A percentile compares a stretch with the other conserved stretches of the same genome.
phyloP scores from a whole-genome alignment of 2,888 invertebrate genomes.

The Pachycephus smyrnensis region DNA sequence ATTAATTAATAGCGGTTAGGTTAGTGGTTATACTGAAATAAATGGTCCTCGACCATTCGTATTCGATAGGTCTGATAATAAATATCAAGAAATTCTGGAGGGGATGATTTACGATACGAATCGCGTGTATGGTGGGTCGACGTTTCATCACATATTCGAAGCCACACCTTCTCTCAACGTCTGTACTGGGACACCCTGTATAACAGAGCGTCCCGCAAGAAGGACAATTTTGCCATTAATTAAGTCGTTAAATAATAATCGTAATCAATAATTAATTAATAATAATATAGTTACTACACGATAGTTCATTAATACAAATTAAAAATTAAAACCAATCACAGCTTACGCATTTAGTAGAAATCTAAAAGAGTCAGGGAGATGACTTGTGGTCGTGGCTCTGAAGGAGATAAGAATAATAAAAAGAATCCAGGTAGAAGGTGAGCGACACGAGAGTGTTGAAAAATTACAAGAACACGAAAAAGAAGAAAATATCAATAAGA shows the following conservation, averaged over 20 bases:
- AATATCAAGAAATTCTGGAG: background rate
- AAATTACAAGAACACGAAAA: background rate
- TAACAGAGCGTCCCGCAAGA: background rate
- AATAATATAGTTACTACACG: background rate
- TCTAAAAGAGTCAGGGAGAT: conserved; percentile 14
- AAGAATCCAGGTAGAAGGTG: background rate
- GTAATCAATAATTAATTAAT: conserved; percentile 34
- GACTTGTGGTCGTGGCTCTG: background rate
- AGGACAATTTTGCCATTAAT: background rate
- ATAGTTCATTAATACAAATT: conserved; percentile 31
- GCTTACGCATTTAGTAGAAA: conserved; percentile 44
- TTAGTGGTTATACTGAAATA: too few species aligned
- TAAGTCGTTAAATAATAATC: conserved; percentile 40
- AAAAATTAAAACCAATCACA: conserved; percentile 50
- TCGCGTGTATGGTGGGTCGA: background rate
- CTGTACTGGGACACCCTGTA: background rate
- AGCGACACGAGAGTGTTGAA: background rate
- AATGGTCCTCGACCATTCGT: too few species aligned
- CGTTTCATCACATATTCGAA: background rate
- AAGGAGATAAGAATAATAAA: background rate
- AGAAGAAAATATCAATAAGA: background rate
- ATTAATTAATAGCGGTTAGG: too few species aligned
- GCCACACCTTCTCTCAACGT: background rate
- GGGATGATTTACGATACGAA: background rate
- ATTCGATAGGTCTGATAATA: too few species aligned